Evolutionary conservation across 2,797 vertebrate genomes (phyloP).

Genomic region (Loris lydekkerianus): DNA sequence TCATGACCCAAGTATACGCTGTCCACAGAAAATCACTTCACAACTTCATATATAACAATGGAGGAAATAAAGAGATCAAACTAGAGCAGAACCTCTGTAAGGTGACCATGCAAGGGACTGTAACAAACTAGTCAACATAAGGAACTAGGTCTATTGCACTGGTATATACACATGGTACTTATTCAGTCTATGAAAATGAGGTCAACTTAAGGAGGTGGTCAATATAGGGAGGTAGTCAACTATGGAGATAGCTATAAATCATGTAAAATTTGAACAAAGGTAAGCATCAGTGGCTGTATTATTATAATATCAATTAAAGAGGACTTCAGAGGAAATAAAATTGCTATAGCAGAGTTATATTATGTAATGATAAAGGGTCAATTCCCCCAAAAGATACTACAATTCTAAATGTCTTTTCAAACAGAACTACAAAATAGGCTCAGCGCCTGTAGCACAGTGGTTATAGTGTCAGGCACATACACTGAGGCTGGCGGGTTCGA

Average conservation of each 20-base stretch:
- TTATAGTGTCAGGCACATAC: no score
- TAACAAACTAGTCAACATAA: no score
- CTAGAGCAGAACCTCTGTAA: no score
- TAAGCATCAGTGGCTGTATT: neutral
- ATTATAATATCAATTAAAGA: neutral
- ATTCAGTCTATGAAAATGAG: no score
- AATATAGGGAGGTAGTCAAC: no score
- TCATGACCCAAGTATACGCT: neutral
- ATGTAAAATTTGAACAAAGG: neutral
- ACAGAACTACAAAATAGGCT: constrained; percentile 10
- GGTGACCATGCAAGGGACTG: no score
- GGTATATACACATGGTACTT: no score
- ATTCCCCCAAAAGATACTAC: neutral
- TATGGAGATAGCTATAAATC: neutral
- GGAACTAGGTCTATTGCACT: no score
- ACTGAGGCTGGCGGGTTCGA: no score
- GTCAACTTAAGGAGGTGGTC: no score
- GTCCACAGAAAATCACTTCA: constrained; percentile 15
- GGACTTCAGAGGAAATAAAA: neutral
- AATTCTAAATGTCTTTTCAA: neutral
- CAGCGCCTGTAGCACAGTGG: no score
- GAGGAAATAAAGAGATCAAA: neutral
- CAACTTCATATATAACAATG: neutral
- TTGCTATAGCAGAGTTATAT: neutral
- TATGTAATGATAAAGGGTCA: neutral